phyloP scores from a whole-genome alignment of 2,113 vertebrate species.

The Phaethon lepturus region DNA sequence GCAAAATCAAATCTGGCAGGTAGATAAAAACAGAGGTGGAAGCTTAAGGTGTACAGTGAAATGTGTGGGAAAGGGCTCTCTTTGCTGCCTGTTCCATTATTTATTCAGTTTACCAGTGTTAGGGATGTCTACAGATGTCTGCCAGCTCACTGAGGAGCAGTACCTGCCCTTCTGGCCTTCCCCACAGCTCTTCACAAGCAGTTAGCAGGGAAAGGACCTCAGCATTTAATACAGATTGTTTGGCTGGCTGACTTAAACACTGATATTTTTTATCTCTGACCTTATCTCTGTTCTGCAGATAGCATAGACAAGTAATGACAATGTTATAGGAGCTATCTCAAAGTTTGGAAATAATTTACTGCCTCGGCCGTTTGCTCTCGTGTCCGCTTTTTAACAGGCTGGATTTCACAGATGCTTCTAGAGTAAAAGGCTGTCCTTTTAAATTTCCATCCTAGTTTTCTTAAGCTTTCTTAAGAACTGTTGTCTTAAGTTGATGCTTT shows the following conservation, averaged over 20 bases:
- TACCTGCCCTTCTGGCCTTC: neutral
- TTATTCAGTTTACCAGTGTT: accelerated
- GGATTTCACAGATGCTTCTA: neutral
- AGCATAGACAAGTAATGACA: neutral
- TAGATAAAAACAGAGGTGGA: neutral
- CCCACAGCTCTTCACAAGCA: neutral
- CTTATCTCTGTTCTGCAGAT: neutral
- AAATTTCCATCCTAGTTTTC: neutral
- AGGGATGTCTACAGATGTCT: neutral
- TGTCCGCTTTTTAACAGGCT: neutral
- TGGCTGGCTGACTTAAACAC: neutral
- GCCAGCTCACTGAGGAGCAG: accelerated
- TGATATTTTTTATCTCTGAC: neutral
- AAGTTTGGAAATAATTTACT: neutral
- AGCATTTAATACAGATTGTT: accelerated
- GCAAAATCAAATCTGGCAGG: neutral
- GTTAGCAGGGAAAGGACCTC: neutral
- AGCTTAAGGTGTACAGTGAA: neutral
- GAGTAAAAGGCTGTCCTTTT: neutral
- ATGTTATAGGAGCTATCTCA: neutral
- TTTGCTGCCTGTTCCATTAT: neutral
- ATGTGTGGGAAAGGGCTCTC: neutral
- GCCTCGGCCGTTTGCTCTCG: accelerated
- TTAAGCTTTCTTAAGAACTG: neutral
- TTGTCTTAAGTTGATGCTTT: neutral